A percentile compares a stretch with the other conserved stretches of the same genome.
Evolutionary conservation across 2,888 invertebrate genomes (phyloP).

Genomic region (Drosophila lacicola): DNA sequence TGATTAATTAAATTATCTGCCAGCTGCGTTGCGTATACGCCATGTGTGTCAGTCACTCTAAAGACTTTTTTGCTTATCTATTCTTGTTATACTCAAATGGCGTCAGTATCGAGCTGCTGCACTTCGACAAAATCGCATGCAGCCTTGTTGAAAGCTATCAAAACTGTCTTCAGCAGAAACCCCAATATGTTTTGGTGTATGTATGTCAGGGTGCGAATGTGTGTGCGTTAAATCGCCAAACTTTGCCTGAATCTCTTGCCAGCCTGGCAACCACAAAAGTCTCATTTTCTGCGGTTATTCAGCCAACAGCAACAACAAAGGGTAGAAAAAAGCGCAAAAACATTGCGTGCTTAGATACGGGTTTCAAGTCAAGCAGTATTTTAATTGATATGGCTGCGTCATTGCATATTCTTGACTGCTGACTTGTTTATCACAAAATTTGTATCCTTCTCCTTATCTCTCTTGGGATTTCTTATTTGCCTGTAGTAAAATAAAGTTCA

Average conservation of each 20-base stretch:
- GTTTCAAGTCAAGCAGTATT: conserved; percentile 65
- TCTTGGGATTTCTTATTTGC: not conserved
- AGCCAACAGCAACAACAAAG: conserved; percentile 40
- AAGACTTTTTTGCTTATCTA: conserved; percentile 26
- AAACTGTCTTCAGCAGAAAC: conserved; percentile 64
- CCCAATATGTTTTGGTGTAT: conserved; percentile 6
- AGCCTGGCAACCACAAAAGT: conserved; percentile 46
- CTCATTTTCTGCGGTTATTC: conserved; percentile 56
- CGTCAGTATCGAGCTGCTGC: conserved; percentile 45
- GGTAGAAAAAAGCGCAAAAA: conserved; percentile 19
- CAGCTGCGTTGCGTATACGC: conserved; percentile 41
- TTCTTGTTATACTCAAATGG: conserved; percentile 36
- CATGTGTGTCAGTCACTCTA: conserved; percentile 12
- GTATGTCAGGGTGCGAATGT: conserved; percentile 16
- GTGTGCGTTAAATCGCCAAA: conserved; percentile 32
- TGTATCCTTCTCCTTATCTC: conserved; percentile 22
- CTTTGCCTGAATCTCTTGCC: conserved; percentile 39
- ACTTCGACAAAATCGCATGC: conserved; percentile 37
- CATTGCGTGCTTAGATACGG: conserved; percentile 47
- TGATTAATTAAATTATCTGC: conserved; percentile 60
- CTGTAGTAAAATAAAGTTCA: too few relatives aligned
- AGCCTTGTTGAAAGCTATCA: conserved; percentile 58
- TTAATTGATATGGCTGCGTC: conserved; percentile 69
- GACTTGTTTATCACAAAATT: conserved; percentile 62
- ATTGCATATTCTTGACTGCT: conserved; percentile 65